A percentile compares a stretch with the other conserved stretches of the same genome.
phyloP scores from a whole-genome alignment of 2,113 vertebrate species.

The Myrmecobius fasciatus region DNA sequence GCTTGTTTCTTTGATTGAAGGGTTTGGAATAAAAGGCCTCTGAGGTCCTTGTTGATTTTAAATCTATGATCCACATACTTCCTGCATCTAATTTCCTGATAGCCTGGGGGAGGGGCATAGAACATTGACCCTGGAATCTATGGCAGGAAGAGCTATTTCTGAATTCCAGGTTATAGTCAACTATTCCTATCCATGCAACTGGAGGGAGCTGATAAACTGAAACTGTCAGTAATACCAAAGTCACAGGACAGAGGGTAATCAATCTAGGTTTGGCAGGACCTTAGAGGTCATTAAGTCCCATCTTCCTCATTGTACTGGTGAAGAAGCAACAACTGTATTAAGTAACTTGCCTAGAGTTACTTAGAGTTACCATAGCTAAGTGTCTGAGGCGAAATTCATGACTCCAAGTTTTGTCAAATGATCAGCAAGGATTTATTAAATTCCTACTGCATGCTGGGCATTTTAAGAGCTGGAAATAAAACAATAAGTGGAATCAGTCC shows the following conservation, averaged over 20 bases:
- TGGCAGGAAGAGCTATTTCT: not conserved
- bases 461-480: not conserved
- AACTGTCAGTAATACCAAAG: not conserved
- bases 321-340: not conserved
- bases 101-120: not conserved
- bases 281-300: not conserved
- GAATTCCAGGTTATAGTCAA: not conserved
- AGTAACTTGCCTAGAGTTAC: not conserved
- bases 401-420: not conserved
- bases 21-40: not conserved
- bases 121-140: not conserved
- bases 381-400: not conserved
- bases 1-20: not conserved
- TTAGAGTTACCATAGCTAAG: not conserved
- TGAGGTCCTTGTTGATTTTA: not conserved
- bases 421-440: not conserved
- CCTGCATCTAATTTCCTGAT: not conserved
- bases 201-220: not conserved
- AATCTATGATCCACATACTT: not conserved
- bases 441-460: not conserved
- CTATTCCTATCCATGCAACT: not conserved
- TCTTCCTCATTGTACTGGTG: not conserved
- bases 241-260: not conserved
- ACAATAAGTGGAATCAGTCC: not conserved
- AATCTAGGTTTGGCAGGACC: not conserved